These are phyloP conservation scores for Spilosoma lubricipeda DNA, from an alignment of 2,888 invertebrate species.

Conservation along the genomic window DNA sequence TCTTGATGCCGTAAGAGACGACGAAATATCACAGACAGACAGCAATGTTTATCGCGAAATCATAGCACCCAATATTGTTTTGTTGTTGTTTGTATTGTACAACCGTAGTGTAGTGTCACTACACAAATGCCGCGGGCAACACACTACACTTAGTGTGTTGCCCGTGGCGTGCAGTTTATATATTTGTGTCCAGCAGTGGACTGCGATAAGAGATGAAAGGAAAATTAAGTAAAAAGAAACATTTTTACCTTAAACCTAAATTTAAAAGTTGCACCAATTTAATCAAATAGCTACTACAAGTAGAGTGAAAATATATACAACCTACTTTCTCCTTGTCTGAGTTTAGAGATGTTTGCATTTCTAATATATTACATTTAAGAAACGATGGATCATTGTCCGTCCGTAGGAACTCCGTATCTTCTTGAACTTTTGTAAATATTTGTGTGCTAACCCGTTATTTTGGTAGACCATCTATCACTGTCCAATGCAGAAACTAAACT, in stretches of 20 bases:
- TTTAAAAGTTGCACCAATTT: background rate
- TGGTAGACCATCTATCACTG: constrained; percentile 70
- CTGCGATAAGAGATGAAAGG: too few species aligned
- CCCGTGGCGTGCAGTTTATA: too few species aligned
- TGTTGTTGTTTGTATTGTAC: too few species aligned
- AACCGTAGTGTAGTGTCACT: too few species aligned
- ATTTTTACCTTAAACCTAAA: background rate
- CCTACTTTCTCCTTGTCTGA: background rate
- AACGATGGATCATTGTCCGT: constrained; percentile 61
- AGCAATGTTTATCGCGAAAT: too few species aligned
- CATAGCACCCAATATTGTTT: too few species aligned
- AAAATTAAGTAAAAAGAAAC: too few species aligned
- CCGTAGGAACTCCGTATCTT: constrained; percentile 39
- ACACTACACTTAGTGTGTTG: too few species aligned
- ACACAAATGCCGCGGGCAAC: too few species aligned
- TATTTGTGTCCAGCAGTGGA: too few species aligned
- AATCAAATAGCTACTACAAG: background rate
- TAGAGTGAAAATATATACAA: background rate
- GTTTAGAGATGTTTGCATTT: background rate
- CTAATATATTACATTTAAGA: constrained; percentile 39
- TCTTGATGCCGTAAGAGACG: too few species aligned
- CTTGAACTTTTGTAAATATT: constrained; percentile 67
- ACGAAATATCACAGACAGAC: too few species aligned
- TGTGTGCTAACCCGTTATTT: constrained; percentile 67
- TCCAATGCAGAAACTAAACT: constrained; percentile 63